Conservation (phyloP, 2,113 vertebrate genomes). For the Carassius carassius region DNA sequence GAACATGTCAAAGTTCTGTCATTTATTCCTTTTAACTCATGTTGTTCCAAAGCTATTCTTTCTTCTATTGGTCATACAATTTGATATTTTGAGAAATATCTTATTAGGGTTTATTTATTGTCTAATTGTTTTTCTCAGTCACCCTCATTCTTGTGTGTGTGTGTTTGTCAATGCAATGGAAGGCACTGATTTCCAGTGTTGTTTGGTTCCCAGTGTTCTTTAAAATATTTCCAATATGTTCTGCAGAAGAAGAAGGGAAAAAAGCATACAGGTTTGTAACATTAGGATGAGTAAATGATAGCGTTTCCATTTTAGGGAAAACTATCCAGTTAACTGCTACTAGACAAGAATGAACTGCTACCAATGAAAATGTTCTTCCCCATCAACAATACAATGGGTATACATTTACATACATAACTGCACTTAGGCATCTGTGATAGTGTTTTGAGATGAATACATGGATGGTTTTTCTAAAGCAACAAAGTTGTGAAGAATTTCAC, state of each 20-base stretch:
- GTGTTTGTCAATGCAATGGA: not conserved
- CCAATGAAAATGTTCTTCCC: not conserved
- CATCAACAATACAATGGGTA: not conserved
- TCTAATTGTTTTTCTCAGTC: not conserved
- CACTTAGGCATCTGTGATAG: conserved; percentile 1
- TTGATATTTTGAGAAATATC: no score
- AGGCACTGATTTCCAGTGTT: not conserved
- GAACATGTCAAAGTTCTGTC: no score
- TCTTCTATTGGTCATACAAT: no score
- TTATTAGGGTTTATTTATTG: no score
- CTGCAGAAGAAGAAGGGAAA: not conserved
- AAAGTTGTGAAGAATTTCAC: conserved; percentile 30
- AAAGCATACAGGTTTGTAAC: not conserved
- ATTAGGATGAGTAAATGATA: not conserved
- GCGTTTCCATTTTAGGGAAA: not conserved
- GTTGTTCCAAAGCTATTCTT: no score
- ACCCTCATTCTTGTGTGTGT: no score
- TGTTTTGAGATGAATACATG: conserved; percentile 5
- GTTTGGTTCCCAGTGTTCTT: not conserved
- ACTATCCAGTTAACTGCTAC: not conserved
- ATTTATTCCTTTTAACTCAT: no score
- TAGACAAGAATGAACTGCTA: not conserved
- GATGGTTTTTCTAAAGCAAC: conserved; percentile 12
- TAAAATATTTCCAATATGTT: not conserved
- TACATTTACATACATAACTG: conserved; percentile 3